Evolutionary conservation across 2,888 invertebrate species (phyloP), one percentile per base, ranked within the genome.

Genomic region (Acrobasis suavella): DNA sequence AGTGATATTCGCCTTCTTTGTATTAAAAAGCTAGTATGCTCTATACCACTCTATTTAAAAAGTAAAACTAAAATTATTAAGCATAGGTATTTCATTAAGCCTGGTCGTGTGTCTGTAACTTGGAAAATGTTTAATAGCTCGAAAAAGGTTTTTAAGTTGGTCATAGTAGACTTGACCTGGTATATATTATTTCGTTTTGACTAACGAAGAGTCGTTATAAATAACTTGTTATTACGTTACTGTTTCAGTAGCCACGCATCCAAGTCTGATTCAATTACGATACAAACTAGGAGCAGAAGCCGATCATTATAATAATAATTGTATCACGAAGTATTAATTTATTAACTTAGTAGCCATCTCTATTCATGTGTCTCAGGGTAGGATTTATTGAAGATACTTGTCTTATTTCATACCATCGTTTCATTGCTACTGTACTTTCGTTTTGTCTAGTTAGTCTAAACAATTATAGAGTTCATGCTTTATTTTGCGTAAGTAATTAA

Each of bases 311-410:
- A 85, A 84, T 87, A 86, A 87, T 89, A 89, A 89, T 89, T 86
- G 86, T 85, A 85, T 82, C 86, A 86, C 85, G 85, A 88, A 75
- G 85, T 79, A 87, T 88, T 89, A 88, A 89, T 88, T 89, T 89
- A 89, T 87, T 83, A 80, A 77, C 74, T 71, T 70, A 77, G 74
- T 73, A 71, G 67, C 76, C 73, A 75, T 71, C 77, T 78, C 83
- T 75, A 86, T 86, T 86, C 85, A 85, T 77, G 74, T 76, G 86
- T 83, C 85, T 72, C 67, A 67, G 62, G 65, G 64, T 60, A 66
- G 74, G 79, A 80, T 81, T 81, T 81, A 82, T 80, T 68, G 69
- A 32, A 32, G 32, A 7, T 32, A 60, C 67, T 66, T 67, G 58
- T 63, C 42, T 17, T 39, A 52, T 52, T 60, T 55, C 14, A 54